Conservation (phyloP, 2,888 invertebrate genomes). For the Resseliella maxima region DNA sequence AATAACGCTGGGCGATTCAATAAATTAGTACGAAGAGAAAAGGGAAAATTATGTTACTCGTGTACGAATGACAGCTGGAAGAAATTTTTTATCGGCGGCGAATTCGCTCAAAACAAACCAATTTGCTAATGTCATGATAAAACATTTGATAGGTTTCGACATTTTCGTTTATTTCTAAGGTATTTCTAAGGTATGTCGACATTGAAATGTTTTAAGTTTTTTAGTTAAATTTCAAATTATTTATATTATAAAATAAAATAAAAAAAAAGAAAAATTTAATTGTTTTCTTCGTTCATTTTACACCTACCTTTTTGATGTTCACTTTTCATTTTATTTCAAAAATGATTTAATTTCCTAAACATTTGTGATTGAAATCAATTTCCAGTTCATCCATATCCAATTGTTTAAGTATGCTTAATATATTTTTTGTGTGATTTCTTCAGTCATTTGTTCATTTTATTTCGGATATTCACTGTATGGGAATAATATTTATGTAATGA, state of each 20-base stretch:
- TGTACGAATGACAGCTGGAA: slow-evolving; percentile 46
- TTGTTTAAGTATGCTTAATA: no score
- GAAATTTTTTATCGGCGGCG: slow-evolving; percentile 4
- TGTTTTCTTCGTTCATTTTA: no score
- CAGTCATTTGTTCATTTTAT: not conserved
- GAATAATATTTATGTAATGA: slow-evolving; percentile 34
- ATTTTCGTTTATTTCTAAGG: not conserved
- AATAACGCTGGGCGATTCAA: not conserved
- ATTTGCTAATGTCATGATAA: not conserved
- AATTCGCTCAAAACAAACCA: not conserved
- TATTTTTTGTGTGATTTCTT: no score
- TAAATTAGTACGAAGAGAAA: slow-evolving; percentile 27
- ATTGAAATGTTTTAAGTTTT: not conserved
- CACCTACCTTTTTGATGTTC: no score
- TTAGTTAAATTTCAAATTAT: no score
- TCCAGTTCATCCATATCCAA: no score
- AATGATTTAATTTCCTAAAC: no score
- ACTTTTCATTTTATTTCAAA: no score
- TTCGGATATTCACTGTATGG: no score
- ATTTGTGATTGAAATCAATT: no score
- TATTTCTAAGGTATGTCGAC: not conserved
- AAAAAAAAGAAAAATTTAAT: no score
- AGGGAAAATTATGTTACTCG: slow-evolving; percentile 41
- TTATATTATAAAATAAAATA: not conserved
- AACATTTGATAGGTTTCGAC: not conserved